These are phyloP conservation scores for Troilus luridus DNA, from an alignment of 2,888 invertebrate genomes.

Conservation along the genomic window DNA sequence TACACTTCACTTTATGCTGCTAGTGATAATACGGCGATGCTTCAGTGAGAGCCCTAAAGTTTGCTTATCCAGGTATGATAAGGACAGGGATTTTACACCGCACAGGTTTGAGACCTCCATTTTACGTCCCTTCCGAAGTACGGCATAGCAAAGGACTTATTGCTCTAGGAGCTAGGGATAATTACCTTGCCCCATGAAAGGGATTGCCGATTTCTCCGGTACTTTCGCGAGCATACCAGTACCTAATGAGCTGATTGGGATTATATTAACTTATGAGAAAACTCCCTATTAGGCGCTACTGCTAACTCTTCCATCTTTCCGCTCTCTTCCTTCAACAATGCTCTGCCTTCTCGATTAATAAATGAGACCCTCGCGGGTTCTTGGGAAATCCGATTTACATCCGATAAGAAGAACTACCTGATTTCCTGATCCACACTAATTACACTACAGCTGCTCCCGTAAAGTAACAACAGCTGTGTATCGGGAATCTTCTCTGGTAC, in stretches of 20 bases:
- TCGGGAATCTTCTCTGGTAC: background rate
- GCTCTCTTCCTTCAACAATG: constrained; percentile 8
- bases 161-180: background rate
- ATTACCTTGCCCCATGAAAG: background rate
- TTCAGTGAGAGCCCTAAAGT: too few relatives aligned
- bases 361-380: background rate
- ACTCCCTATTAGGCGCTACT: background rate
- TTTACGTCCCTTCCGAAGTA: too few relatives aligned
- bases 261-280: constrained; percentile 13
- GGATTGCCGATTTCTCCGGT: constrained; percentile 17
- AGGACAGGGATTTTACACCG: too few relatives aligned
- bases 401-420: background rate
- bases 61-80: too few relatives aligned
- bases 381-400: background rate
- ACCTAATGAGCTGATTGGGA: background rate
- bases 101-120: too few relatives aligned
- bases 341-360: background rate
- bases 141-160: too few relatives aligned
- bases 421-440: constrained; percentile 8
- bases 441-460: background rate
- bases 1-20: too few relatives aligned
- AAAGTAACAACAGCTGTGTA: background rate
- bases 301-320: background rate
- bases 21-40: too few relatives aligned
- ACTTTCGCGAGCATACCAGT: constrained; percentile 9